Evolutionary conservation across 2,113 vertebrate species (phyloP).

Genomic region (Antigone vipio): DNA sequence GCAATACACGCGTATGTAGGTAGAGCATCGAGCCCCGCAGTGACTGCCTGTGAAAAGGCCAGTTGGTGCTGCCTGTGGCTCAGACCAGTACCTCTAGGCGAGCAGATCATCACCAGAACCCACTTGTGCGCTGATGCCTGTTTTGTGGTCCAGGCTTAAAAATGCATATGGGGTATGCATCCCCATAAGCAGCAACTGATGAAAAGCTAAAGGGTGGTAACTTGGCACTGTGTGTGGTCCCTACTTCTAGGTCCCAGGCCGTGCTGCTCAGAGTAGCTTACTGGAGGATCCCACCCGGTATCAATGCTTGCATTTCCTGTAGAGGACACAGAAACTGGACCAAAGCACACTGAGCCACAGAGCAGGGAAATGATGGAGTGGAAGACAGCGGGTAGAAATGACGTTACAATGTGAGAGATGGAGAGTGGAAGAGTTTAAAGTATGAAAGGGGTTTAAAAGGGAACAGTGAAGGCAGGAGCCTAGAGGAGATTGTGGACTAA

Average conservation of each 20-base stretch:
- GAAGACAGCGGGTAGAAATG: neutral
- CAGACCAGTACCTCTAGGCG: neutral
- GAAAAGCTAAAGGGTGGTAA: neutral
- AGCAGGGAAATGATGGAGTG: neutral
- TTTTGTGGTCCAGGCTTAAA: neutral
- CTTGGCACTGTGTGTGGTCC: neutral
- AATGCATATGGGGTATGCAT: neutral
- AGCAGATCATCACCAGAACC: neutral
- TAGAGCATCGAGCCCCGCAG: neutral
- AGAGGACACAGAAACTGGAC: neutral
- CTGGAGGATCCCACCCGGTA: neutral
- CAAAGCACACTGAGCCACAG: neutral
- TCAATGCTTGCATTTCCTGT: neutral
- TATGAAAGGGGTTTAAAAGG: neutral
- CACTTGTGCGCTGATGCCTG: neutral
- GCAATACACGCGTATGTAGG: neutral
- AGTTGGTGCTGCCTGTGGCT: neutral
- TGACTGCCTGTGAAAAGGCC: neutral
- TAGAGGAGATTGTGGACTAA: neutral
- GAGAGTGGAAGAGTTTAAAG: neutral
- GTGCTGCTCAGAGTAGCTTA: neutral
- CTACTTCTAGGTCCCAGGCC: neutral
- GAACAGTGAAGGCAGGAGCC: neutral
- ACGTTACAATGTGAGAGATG: no score
- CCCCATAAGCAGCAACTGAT: neutral